Conservation (phyloP, 2,797 vertebrate species). For the Siniperca obscura region DNA sequence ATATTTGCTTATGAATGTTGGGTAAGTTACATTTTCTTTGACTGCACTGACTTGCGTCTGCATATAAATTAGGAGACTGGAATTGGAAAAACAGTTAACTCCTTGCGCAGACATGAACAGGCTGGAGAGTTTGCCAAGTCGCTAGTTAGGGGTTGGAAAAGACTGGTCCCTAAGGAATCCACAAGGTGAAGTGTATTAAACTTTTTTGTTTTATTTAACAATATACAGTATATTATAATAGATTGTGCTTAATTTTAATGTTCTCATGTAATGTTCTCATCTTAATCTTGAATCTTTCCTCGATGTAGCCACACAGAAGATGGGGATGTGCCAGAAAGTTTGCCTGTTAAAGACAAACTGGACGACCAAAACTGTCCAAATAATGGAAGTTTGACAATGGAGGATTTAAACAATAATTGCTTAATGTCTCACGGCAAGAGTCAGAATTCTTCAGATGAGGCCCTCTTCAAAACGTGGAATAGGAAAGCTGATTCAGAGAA, state of each 20-base stretch:
- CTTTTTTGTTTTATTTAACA: background rate
- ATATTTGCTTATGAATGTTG: background rate
- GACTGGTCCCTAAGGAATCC: constrained; percentile 81
- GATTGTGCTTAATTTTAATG: background rate
- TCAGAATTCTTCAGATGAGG: constrained; percentile 48
- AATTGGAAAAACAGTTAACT: constrained; percentile 89
- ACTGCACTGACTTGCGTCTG: constrained; percentile 22
- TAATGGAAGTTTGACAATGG: constrained; percentile 24
- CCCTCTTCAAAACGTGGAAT: constrained; percentile 3
- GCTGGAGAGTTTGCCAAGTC: constrained; percentile 87
- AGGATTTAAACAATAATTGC: constrained; percentile 63
- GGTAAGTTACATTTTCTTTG: background rate
- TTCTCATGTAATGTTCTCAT: too few relatives aligned
- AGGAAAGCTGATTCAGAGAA: constrained; percentile 38
- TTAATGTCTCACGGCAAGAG: constrained; percentile 40
- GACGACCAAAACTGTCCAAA: constrained; percentile 30
- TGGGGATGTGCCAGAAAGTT: constrained; percentile 30
- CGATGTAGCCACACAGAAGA: constrained; percentile 58
- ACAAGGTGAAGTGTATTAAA: constrained; percentile 72
- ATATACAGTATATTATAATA: background rate
- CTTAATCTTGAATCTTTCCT: constrained; percentile 32
- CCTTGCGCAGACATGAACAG: constrained; percentile 85
- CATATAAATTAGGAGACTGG: constrained; percentile 86
- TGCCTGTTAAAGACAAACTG: constrained; percentile 50
- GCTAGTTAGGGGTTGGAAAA: constrained; percentile 87